Percentiles rank a stretch among this genome's conserved stretches.
Evolutionary conservation across 2,888 invertebrate genomes (phyloP).

Genomic region (Amorpha juglandis): DNA sequence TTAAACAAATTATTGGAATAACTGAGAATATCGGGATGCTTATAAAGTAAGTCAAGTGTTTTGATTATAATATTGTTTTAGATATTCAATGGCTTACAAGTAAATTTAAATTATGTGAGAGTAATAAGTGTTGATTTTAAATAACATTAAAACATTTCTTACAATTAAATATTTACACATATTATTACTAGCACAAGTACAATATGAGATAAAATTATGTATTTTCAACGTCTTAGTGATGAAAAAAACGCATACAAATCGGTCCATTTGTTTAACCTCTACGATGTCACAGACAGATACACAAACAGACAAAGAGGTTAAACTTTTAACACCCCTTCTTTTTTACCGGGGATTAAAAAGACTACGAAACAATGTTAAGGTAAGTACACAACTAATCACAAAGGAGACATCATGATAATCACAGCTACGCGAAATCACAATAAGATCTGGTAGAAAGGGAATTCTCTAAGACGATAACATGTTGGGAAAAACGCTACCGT

Average conservation of each 20-base stretch:
- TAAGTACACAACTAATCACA: conserved; percentile 36
- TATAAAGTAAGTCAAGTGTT: conserved; percentile 27
- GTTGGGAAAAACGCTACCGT: conserved; percentile 74
- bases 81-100: neutral
- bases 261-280: no score
- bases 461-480: conserved; percentile 74
- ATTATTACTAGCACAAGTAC: no score
- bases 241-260: no score
- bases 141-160: no score
- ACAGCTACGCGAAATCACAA: conserved; percentile 72
- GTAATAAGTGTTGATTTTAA: no score
- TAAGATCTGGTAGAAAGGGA: conserved; percentile 67
- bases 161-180: no score
- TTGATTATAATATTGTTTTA: conserved; percentile 15
- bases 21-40: conserved; percentile 39
- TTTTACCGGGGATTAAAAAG: no score
- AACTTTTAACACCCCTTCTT: no score
- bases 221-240: no score
- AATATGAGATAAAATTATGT: no score
- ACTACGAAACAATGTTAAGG: neutral
- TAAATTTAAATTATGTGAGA: neutral
- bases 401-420: conserved; percentile 71
- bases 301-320: no score
- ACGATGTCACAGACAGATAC: no score
- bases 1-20: conserved; percentile 45